Percentiles rank a stretch among this genome's conserved stretches.
These are phyloP conservation scores for Octomys mimax DNA, from an alignment of 2,797 vertebrate genomes.

Conservation along the genomic window DNA sequence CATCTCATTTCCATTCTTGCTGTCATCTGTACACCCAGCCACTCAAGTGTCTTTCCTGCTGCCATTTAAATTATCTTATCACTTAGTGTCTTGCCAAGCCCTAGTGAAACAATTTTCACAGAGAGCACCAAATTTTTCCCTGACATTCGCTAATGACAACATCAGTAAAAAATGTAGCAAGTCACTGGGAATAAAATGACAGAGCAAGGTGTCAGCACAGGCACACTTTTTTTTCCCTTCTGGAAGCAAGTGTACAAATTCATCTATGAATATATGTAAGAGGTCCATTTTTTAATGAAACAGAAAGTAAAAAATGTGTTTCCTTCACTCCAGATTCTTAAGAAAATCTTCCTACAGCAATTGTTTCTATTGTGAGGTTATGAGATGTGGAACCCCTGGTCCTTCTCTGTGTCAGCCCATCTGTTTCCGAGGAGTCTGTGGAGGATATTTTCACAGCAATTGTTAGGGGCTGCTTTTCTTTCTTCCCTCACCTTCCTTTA, in stretches of 20 bases:
- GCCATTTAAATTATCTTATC: constrained; percentile 90
- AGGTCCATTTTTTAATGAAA: constrained; percentile 63
- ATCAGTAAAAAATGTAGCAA: constrained; percentile 85
- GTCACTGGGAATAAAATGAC: constrained; percentile 54
- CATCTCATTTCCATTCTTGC: constrained; percentile 72
- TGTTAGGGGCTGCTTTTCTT: neutral
- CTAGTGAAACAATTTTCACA: constrained; percentile 86
- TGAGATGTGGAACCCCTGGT: neutral
- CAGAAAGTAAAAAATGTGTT: constrained; percentile 16
- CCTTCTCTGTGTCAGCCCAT: neutral
- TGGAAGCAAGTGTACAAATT: neutral
- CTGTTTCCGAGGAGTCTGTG: neutral
- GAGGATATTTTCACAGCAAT: neutral
- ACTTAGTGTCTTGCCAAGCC: constrained; percentile 85
- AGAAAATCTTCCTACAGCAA: neutral
- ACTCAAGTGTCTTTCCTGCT: constrained; percentile 84
- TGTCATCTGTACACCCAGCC: constrained; percentile 84
- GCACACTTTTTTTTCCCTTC: neutral
- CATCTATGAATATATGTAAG: neutral
- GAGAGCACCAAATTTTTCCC: constrained; percentile 84
- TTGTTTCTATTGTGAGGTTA: neutral
- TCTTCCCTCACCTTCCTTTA: neutral
- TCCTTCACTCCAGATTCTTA: constrained; percentile 16
- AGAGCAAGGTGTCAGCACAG: neutral
- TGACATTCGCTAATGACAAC: constrained; percentile 85